Evolutionary conservation across 1,140 invertebrate species (phyloP), one percentile per base, ranked within the genome.

Genomic region (Schlechtendalia chinensis): DNA sequence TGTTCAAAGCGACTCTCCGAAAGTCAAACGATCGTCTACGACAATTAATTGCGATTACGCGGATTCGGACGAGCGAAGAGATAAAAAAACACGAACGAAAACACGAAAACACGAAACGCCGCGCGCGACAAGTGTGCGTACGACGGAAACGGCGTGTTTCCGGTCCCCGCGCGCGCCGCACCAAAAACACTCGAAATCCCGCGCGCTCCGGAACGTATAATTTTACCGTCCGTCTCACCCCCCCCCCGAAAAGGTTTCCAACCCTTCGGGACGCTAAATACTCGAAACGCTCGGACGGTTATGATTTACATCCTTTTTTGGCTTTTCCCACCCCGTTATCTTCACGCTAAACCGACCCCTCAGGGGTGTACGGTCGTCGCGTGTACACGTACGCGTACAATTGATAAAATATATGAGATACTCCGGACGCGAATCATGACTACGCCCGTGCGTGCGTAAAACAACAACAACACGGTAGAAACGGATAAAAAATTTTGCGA

Each of bases 181-280:
- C n/a, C n/a, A n/a, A 50, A 59, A 77, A 77, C 72, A 77, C 72
- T 77, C 72, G 72, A 77, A 77, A 77, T 77, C 72, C 56, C 72
- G n/a, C 24, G 56, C 24, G 59, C 71, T 74, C 53, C 17, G 29
- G 50, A 54, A 74, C 71, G 71, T 74, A 74, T 74, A 74, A 74
- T 74, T 56, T 74, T 32, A 45, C 71, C 71, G 8, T 74, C 54
- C n/a, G n/a, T n/a, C n/a, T n/a, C n/a, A n/a, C n/a, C n/a, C n/a
- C n/a, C n/a, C n/a, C 54, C 71, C 29, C 27, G 71, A 77, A 77
- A 77, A 58, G 72, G 54, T 58, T 77, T 59, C 32, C 17, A 45
- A 77, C 72, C 72, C 72, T 77, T 58, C 53, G 72, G 54, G 54
- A 56, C 17, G 72, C 72, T 77, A 58, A 77, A 77, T 77, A 56